phyloP scores from a whole-genome alignment of 2,113 vertebrate genomes.

The Scalopus aquaticus region DNA sequence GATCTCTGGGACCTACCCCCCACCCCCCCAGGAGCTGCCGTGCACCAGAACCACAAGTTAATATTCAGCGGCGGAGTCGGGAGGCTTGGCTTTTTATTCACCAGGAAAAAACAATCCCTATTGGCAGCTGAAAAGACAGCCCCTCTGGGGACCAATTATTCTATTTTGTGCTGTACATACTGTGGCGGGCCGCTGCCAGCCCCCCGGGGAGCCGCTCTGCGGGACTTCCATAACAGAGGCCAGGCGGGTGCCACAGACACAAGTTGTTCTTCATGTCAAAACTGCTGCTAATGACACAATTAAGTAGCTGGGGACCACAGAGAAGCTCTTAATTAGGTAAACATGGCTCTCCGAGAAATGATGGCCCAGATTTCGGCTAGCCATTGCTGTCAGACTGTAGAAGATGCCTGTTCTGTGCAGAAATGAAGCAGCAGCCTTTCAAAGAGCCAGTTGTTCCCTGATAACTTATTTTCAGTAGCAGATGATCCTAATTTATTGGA shows the following conservation, averaged over 20 bases:
- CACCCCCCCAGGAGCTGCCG: not conserved
- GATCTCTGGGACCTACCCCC: not conserved
- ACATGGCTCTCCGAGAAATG: conserved; percentile 75
- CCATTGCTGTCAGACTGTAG: conserved; percentile 77
- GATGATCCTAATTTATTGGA: not conserved
- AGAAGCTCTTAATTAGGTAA: conserved; percentile 90
- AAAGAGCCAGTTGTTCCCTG: conserved; percentile 44
- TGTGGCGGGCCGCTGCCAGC: conserved; percentile 70
- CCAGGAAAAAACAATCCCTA: conserved; percentile 74
- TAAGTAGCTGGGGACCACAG: conserved; percentile 83
- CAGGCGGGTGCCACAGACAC: conserved; percentile 76
- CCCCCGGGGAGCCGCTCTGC: conserved; percentile 76
- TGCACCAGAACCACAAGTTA: conserved; percentile 21
- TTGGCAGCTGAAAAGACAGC: conserved; percentile 82
- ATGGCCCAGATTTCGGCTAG: conserved; percentile 64
- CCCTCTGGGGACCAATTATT: conserved; percentile 92
- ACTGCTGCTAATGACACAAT: conserved; percentile 87
- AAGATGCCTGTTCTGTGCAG: conserved; percentile 8
- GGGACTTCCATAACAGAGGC: conserved; percentile 65
- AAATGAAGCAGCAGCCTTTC: conserved; percentile 47
- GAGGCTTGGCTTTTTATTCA: conserved; percentile 79
- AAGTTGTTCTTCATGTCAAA: conserved; percentile 84
- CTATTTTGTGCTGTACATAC: conserved; percentile 76
- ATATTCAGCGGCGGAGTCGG: conserved; percentile 54
- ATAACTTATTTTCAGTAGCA: not conserved